phyloP scores from a whole-genome alignment of 2,797 vertebrate species.

The Neomorphus geoffroyi region DNA sequence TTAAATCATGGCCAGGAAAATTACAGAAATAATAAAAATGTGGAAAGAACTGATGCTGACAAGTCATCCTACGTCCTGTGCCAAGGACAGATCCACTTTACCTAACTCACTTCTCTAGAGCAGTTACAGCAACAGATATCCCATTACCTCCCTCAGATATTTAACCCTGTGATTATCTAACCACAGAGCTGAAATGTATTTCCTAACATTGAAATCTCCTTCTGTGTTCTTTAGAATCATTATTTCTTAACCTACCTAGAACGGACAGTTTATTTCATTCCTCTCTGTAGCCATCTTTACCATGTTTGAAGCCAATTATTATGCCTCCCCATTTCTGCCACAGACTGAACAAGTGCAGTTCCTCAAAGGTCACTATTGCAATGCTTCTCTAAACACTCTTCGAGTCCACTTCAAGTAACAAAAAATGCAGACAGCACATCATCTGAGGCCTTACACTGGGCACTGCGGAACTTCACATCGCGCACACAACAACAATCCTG shows the following conservation, averaged over 20 bases:
- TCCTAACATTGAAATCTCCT: background rate
- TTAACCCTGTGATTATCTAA: background rate
- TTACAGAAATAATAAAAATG: background rate
- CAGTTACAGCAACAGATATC: background rate
- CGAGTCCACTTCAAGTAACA: background rate
- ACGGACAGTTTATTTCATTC: background rate
- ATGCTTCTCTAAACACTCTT: background rate
- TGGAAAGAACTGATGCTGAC: background rate
- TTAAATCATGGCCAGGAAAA: background rate
- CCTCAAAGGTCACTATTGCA: background rate
- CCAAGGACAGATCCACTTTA: background rate
- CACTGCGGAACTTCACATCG: background rate
- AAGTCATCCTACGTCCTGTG: background rate
- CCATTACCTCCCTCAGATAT: background rate
- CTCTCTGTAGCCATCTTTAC: background rate
- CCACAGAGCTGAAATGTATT: background rate
- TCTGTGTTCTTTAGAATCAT: background rate
- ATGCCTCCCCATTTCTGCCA: background rate
- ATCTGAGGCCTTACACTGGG: background rate
- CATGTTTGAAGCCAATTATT: background rate
- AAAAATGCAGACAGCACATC: background rate
- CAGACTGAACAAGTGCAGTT: background rate
- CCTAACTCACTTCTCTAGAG: background rate
- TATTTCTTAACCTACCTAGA: background rate
- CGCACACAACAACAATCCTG: background rate